phyloP scores from a whole-genome alignment of 30 jellyfish, hydroid and myxozoan species.

The Haliclystus octoradiatus region DNA sequence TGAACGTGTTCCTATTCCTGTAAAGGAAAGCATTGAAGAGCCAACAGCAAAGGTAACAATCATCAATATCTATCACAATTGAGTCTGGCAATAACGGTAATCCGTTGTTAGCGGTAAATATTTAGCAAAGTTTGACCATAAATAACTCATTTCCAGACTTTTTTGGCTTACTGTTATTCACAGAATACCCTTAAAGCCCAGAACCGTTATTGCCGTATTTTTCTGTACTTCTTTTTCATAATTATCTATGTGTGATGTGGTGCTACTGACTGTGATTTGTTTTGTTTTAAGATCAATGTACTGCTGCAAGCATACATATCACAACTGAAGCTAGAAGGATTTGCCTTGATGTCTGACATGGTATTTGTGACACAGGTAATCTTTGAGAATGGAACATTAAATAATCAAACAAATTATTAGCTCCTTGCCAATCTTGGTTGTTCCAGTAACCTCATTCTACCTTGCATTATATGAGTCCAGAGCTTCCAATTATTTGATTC shows the following conservation, averaged over 20 bases:
- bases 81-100: neutral
- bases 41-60: slow-evolving; percentile 76
- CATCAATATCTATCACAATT: neutral
- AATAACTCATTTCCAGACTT: too few species aligned
- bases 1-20: slow-evolving; percentile 97
- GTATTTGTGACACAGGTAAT: slow-evolving; percentile 82
- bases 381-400: neutral
- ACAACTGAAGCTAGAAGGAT: slow-evolving; percentile 97
- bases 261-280: too few species aligned
- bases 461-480: too few species aligned
- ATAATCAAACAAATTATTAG: too few species aligned
- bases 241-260: too few species aligned
- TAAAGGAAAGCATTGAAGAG: slow-evolving; percentile 96
- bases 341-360: slow-evolving; percentile 98
- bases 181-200: too few species aligned
- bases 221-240: neutral
- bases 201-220: neutral
- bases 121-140: too few species aligned
- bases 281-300: slow-evolving; percentile 55
- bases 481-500: too few species aligned
- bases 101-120: neutral
- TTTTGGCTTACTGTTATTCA: too few species aligned
- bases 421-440: too few species aligned
- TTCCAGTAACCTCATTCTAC: too few species aligned
- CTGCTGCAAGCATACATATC: slow-evolving; percentile 95